Percentiles rank a stretch among this genome's conserved stretches.
phyloP scores from a whole-genome alignment of 2,888 invertebrate genomes.

The Sericinus montela region DNA sequence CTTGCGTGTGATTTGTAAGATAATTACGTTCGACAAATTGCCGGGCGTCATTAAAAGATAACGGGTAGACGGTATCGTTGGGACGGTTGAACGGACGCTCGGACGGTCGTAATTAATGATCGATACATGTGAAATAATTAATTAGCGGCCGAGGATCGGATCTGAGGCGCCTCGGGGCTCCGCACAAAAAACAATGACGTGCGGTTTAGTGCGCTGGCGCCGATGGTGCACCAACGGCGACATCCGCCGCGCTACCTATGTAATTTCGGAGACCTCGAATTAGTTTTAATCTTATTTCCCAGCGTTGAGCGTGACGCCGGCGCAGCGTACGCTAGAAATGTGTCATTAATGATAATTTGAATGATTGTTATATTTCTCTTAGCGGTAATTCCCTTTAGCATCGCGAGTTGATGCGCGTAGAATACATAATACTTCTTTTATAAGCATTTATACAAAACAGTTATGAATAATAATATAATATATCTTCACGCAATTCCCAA shows the following conservation, averaged over 20 bases:
- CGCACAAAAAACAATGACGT: constrained; percentile 78
- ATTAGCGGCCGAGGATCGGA: constrained; percentile 66
- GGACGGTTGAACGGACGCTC: constrained; percentile 31
- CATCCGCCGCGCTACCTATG: constrained; percentile 70
- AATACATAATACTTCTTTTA: no score
- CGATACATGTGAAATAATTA: constrained; percentile 79
- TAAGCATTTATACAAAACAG: no score
- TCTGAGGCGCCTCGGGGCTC: constrained; percentile 59
- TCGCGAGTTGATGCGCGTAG: not conserved
- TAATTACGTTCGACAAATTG: constrained; percentile 77
- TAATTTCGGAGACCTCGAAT: constrained; percentile 77
- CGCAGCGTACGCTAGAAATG: constrained; percentile 59
- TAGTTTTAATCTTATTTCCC: constrained; percentile 71
- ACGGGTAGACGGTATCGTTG: constrained; percentile 57
- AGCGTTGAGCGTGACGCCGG: constrained; percentile 69
- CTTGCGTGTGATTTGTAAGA: constrained; percentile 64
- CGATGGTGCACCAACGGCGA: constrained; percentile 53
- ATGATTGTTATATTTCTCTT: constrained; percentile 56
- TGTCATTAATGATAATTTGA: constrained; percentile 75
- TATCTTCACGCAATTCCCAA: no score
- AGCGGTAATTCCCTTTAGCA: constrained; percentile 21
- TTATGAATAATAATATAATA: no score
- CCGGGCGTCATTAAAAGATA: constrained; percentile 70
- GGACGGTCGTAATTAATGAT: constrained; percentile 72
- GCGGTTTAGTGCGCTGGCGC: constrained; percentile 71